Evolutionary conservation across 2,888 invertebrate genomes (phyloP), one percentile per base, ranked within the genome.

Genomic region (Frankliniella fusca): DNA sequence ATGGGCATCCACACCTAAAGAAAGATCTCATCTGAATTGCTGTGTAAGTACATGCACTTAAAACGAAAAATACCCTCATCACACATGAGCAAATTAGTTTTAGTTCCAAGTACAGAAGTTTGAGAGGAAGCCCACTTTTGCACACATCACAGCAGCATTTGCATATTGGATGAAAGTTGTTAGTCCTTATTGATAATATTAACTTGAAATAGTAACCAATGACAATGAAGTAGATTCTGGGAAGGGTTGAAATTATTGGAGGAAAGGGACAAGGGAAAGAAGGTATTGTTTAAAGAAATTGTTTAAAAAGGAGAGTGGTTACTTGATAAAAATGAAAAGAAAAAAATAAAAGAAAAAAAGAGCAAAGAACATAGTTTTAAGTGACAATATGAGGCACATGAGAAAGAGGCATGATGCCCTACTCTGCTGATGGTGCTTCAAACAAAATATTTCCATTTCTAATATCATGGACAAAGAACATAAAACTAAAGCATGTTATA

Each of bases 21-120:
- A n/a, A 61, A 61, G n/a, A 18, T 3, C n/a, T 10, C n/a, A 15
- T 8, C 20, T 61, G n/a, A 61, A 20, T 18, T 61, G n/a, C n/a
- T 7, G 15, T 61, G 61, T 7, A n/a, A 70, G 23, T 23, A 27
- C 23, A 10, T 23, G 12, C 23, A 27, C 70, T 76, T 23, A 23
- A 54, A 15, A 20, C 15, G 12, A 54, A 15, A 54, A 54, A 54
- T 7, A 0, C 15, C 15, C 20, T 54, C 54, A 54, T 5, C 54
- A 54, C 15, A 15, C 54, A 54, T 76, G 70, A 76, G 70, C 70
- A 76, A 76, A 23, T 76, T 23, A 76, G 38, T 54, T 76, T 76
- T 76, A 76, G 23, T 76, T 76, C 70, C 27, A 76, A 76, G 70
- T 76, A 76, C 70, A 76, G 27, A 76, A 76, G 70, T 76, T 76